A percentile compares a stretch with the other conserved stretches of the same genome.
phyloP scores from a whole-genome alignment of 2,888 invertebrate species.

The Tuberolachnus salignus region DNA sequence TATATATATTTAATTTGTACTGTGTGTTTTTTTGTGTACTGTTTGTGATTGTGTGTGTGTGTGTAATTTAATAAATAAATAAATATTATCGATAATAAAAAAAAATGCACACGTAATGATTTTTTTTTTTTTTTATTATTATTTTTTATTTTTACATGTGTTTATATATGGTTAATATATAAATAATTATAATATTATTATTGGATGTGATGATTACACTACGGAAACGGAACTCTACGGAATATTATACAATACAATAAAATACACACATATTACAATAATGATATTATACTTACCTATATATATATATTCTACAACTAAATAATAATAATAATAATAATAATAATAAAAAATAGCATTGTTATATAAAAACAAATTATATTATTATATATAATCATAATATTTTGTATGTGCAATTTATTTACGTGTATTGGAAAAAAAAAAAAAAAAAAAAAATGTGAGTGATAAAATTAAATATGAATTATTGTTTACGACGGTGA shows the following conservation, averaged over 20 bases:
- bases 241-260: background rate
- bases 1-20: slow-evolving; percentile 49
- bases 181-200: slow-evolving; percentile 13
- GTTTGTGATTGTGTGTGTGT: slow-evolving; percentile 51
- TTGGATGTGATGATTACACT: slow-evolving; percentile 30
- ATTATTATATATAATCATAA: slow-evolving; percentile 24
- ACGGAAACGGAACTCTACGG: slow-evolving; percentile 19
- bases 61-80: slow-evolving; percentile 33
- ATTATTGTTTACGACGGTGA: slow-evolving; percentile 46
- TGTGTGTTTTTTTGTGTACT: slow-evolving; percentile 51
- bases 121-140: slow-evolving; percentile 25
- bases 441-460: slow-evolving; percentile 30
- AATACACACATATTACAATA: slow-evolving; percentile 19
- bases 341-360: no score
- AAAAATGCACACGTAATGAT: slow-evolving; percentile 48
- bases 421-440: no score
- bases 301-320: no score
- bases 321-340: no score
- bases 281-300: background rate
- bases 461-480: slow-evolving; percentile 40
- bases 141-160: background rate
- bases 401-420: slow-evolving; percentile 30
- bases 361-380: slow-evolving; percentile 27
- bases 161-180: slow-evolving; percentile 11
- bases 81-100: background rate